A percentile compares a stretch with the other conserved stretches of the same genome.
These are phyloP conservation scores for Oncorhynchus clarkii DNA, from an alignment of 2,113 vertebrate species.

Conservation along the genomic window DNA sequence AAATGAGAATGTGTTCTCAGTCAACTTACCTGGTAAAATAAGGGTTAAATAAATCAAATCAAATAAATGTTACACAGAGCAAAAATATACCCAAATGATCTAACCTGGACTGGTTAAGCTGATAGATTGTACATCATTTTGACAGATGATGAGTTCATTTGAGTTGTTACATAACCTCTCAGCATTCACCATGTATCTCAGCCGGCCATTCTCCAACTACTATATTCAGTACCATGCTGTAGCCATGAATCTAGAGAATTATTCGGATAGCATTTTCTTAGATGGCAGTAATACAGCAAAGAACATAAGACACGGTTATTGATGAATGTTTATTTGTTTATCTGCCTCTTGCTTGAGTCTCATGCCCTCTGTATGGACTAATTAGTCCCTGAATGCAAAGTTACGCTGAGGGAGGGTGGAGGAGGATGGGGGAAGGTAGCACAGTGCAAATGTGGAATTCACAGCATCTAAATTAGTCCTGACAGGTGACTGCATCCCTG, in stretches of 20 bases:
- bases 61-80: no score
- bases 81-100: no score
- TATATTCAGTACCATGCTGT: constrained; percentile 4
- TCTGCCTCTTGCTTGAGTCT: constrained; percentile 22
- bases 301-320: constrained; percentile 11
- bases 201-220: background rate
- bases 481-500: constrained; percentile 51
- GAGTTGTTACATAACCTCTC: background rate
- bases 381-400: constrained; percentile 56
- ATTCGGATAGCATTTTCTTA: constrained; percentile 13
- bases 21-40: no score
- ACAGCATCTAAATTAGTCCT: constrained; percentile 45
- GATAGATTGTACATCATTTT: background rate
- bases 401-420: background rate
- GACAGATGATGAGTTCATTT: constrained; percentile 8
- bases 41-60: no score
- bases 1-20: no score
- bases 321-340: constrained; percentile 30
- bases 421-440: constrained; percentile 27
- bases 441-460: constrained; percentile 35
- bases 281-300: constrained; percentile 26
- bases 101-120: background rate
- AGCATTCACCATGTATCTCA: background rate
- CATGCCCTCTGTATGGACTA: constrained; percentile 45
- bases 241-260: constrained; percentile 21